Percentiles rank a stretch among this genome's conserved stretches.
phyloP scores from a whole-genome alignment of 1,140 invertebrate species.

The Luehdorfia chinensis region DNA sequence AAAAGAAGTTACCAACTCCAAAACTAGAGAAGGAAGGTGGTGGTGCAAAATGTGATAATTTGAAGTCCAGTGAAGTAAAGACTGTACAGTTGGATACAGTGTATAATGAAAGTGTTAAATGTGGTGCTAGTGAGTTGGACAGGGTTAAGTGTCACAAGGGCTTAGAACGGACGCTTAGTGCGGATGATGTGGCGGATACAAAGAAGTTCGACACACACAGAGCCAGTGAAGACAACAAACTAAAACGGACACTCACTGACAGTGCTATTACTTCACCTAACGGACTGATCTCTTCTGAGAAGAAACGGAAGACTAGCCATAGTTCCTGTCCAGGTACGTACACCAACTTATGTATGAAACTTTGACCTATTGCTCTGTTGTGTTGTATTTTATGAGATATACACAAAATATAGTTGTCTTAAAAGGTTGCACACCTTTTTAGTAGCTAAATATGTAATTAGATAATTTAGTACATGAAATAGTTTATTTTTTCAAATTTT shows the following conservation, averaged over 20 bases:
- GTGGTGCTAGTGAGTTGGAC: constrained; percentile 60
- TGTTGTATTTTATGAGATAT: not conserved
- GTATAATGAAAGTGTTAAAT: constrained; percentile 47
- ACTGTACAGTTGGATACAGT: constrained; percentile 52
- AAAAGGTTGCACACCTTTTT: too few relatives aligned
- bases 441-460: too few relatives aligned
- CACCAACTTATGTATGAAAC: constrained; percentile 3
- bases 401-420: not conserved
- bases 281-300: constrained; percentile 72
- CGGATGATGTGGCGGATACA: constrained; percentile 33
- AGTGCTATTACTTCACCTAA: constrained; percentile 65
- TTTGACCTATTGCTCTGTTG: constrained; percentile 3
- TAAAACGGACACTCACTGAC: constrained; percentile 60
- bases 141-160: constrained; percentile 58
- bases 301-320: constrained; percentile 76
- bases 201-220: constrained; percentile 32
- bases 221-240: constrained; percentile 48
- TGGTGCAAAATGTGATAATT: constrained; percentile 62
- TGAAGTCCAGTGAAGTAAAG: constrained; percentile 62
- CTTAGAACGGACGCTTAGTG: constrained; percentile 62
- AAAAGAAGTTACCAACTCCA: constrained; percentile 61
- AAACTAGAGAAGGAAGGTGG: constrained; percentile 45
- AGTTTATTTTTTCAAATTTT: too few relatives aligned
- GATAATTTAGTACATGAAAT: too few relatives aligned
- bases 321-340: constrained; percentile 69